Evolutionary conservation across 2,888 invertebrate species (phyloP), one percentile per base, ranked within the genome.

Genomic region (Aphodius sticticus): DNA sequence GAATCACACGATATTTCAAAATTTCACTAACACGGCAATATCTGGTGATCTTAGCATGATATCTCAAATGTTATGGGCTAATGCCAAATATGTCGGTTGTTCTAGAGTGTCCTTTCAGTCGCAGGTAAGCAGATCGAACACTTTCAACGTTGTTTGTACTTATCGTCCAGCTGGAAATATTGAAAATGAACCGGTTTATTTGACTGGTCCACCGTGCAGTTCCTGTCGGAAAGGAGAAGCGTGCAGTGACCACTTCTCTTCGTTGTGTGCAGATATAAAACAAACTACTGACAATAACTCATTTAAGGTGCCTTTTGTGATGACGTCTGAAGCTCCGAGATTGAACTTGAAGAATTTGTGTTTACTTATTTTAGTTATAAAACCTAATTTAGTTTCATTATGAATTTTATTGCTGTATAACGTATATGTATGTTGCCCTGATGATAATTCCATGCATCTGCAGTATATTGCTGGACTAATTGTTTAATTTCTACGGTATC

Each of bases 161-260:
- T 82, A 82, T 77, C 77, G 70, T 14, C 82, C 82, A 6, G 70
- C 53, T 1, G 82, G 82, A 7, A 82, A 79, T 70, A 70, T 79
- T 6, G 76, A 74, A 72, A 72, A 69, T 70, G 26, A 78, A n/a
- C 15, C 79, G 6, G 74, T 82, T 36, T 82, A 81, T 76, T 36
- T 77, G 53, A 69, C 69, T n/a, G 82, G 82, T 35, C 72, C 70
- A 70, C 82, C 82, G 15, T 79, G 78, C 16, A 75, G 77, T 2
- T 53, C 71, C 6, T 82, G 82, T 69, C 69, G 36, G n/a, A 75
- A 75, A 15, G 71, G 77, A n/a, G 76, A 70, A n/a, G 75, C 69
- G 16, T 80, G 80, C 37, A 76, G 78, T 70, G 69, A 12, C n/a
- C 71, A 77, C n/a, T 80, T 78, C 35, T 77, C 78, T n/a, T 80